Evolutionary conservation across 2,113 vertebrate species (phyloP), one percentile per base, ranked within the genome.

Genomic region (Promerops cafer): DNA sequence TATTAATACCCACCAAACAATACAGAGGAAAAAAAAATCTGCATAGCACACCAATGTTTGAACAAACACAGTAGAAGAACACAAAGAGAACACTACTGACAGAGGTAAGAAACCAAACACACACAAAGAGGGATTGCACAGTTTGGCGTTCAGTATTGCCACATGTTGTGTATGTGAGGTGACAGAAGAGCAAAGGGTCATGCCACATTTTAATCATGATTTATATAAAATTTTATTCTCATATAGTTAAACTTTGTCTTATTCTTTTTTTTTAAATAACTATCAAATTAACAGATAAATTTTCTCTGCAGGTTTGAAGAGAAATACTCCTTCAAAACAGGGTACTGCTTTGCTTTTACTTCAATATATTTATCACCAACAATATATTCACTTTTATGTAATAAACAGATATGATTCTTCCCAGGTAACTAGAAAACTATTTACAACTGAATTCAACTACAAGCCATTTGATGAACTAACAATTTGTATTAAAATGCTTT

Each of bases 81-180:
- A 69, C 6, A 53, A 16, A 39, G 17, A 39, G 6, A 37, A 40
- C 45, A 44, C 9, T 28, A 39, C 14, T 47, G 59, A 69, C 52
- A 64, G 16, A n/a, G 6, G 8, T 33, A 70, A 57, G 54, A 72
- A 91, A 90, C 16, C 37, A 70, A 65, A 70, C 40, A 49, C 11
- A 33, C 28, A 69, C 2, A 7, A 6, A 17, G 21, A 59, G 6
- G 47, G 20, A 87, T 54, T 57, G 78, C 74, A 82, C 60, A 83
- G 53, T 49, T 70, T 1, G 10, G 64, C 4, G 0, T 70, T 89
- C 42, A 17, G 64, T 7, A 47, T 49, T 1, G 4, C n/a, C 35
- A 61, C 10, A 28, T 0, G 0, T 10, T n/a, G 28, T 10, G 23
- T 28, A 49, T 2, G 9, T 3, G 27, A 80, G 8, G 37, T 76